These are phyloP conservation scores for Misgurnus mizolepis DNA, from an alignment of 2,113 vertebrate species.

Conservation along the genomic window DNA sequence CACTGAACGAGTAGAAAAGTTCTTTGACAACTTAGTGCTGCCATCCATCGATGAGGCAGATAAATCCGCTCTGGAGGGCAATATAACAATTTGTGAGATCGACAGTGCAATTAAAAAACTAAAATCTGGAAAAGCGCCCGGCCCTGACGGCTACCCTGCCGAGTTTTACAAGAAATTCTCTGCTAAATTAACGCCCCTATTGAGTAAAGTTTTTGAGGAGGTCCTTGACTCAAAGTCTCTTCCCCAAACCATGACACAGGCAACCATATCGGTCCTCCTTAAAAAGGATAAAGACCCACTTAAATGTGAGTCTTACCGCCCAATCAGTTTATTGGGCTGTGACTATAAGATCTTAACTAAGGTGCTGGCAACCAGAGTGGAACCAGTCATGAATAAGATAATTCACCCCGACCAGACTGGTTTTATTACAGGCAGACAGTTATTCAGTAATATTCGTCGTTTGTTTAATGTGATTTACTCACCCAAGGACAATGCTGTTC, in stretches of 20 bases:
- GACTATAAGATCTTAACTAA: neutral
- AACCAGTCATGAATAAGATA: conserved; percentile 20
- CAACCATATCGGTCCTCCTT: neutral
- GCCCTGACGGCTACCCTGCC: conserved; percentile 4
- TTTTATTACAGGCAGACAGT: conserved; percentile 10
- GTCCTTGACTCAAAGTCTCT: neutral
- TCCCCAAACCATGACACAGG: conserved; percentile 20
- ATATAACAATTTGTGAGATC: neutral
- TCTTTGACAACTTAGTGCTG: neutral
- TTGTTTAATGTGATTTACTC: conserved; percentile 17
- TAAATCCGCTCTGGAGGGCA: neutral
- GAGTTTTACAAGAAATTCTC: conserved; percentile 23
- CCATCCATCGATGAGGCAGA: neutral
- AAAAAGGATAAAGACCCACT: neutral
- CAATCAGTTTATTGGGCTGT: conserved; percentile 2
- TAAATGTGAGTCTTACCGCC: neutral
- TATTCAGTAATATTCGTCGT: neutral
- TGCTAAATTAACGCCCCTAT: neutral
- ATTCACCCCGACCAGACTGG: conserved; percentile 18
- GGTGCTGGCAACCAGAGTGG: neutral
- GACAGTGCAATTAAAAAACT: neutral
- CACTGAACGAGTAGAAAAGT: neutral
- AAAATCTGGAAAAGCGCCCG: neutral
- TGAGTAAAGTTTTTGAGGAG: conserved; percentile 1
- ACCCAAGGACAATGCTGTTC: neutral